Evolutionary conservation across 2,113 vertebrate genomes (phyloP), one percentile per base, ranked within the genome.

Genomic region (Budorcas taxicolor): DNA sequence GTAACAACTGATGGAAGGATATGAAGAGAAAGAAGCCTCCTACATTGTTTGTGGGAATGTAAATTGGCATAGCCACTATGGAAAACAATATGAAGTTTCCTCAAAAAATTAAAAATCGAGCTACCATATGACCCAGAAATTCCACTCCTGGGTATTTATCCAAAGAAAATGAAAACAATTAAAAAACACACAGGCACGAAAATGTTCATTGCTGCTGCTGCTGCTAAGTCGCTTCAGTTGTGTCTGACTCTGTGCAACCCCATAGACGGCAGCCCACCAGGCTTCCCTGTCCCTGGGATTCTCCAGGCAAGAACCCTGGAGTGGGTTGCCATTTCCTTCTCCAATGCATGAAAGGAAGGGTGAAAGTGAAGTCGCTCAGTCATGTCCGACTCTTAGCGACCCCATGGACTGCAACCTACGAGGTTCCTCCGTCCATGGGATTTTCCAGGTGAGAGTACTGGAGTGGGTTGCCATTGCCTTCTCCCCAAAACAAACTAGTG

Each of bases 381-480:
- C 29, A 15, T 62, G 62, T n/a, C 62, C 0, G 0, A n/a, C 15
- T 64, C 62, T 64, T 64, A n/a, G 62, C 2, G 31, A 64, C 15
- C 7, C 33, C 62, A 17, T 64, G 31, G 15, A 64, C 31, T 64
- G 15, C 62, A 64, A 7, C 62, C 31, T 17, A 64, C 15, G 3
- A 64, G 33, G 33, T 7, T 64, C 33, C 62, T 64, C 33, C 0
- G 0, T 9, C 33, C 62, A 64, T n/a, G 33, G 16, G 16, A n/a
- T 64, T 64, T 64, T n/a, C 62, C 15, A 64, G 3, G 33, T 7
- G 1, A n/a, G 33, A n/a, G 60, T 62, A 14, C 29, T 62, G 14
- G 60, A 62, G 62, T 64, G 62, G 7, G 7, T 4, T 64, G 33
- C 33, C 62, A 64, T n/a, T 17, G 31, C 0, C 62, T 64, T 67